Evolutionary conservation across 2,888 invertebrate species (phyloP), one percentile per base, ranked within the genome.

Genomic region (Eutolmus rufibarbis): DNA sequence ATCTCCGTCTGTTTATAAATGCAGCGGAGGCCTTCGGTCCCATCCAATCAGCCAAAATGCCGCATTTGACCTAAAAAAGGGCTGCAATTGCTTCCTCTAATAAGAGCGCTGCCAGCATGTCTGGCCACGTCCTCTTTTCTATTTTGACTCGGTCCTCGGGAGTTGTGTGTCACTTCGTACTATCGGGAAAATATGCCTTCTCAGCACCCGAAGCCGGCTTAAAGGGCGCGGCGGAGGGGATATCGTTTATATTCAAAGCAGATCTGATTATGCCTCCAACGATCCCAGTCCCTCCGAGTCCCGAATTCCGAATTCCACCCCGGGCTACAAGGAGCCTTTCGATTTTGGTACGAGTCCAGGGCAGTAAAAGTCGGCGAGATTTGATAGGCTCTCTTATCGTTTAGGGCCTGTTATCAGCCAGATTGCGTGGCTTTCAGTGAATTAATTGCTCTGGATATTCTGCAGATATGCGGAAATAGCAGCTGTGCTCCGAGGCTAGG

Each of bases 181-280:
- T 37, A 43, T 40, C 19, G 40, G 40, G 23, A 19, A 76, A 37
- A 76, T 34, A 28, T 51, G 14, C 76, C 76, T 14, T 19, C n/a
- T 40, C 77, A 77, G 77, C 77, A 78, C 9, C n/a, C 28, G 66
- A 40, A 19, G 9, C 8, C 5, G 34, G 19, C 16, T 77, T 9
- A 40, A 77, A 37, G n/a, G 4, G 40, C 19, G 34, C 5, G 40
- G n/a, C 1, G 5, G 23, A 12, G 78, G 23, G 43, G 14, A 9
- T 19, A 46, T 78, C 78, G 40, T 78, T 78, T 78, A 43, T 78
- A 78, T 78, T 78, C 78, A 43, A 78, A 78, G 19, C 37, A 14
- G 78, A 37, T 76, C 76, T 76, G 76, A 40, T 76, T 76, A 19
- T 76, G 28, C 76, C 76, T 5, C 23, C 23, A 23, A 78, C 23